A percentile compares a stretch with the other conserved stretches of the same genome.
phyloP scores from a whole-genome alignment of 2,113 vertebrate genomes.

The Numida meleagris region DNA sequence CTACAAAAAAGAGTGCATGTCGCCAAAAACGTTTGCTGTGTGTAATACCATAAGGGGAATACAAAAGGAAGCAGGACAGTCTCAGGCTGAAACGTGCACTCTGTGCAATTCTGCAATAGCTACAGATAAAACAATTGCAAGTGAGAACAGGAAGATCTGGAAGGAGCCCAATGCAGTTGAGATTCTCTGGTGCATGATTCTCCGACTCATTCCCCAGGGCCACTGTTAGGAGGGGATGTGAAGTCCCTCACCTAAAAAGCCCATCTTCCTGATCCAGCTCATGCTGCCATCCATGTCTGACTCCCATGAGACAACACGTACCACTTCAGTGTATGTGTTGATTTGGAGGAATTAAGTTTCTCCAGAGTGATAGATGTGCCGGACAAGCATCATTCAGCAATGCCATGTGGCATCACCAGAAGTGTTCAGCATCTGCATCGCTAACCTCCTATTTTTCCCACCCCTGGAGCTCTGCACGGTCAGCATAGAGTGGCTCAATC shows the following conservation, averaged over 20 bases:
- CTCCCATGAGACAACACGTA: background rate
- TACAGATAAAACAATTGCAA: background rate
- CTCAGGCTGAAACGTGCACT: background rate
- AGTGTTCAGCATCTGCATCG: background rate
- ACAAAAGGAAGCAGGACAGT: background rate
- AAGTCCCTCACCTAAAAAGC: background rate
- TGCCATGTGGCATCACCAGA: background rate
- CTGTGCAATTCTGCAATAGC: background rate
- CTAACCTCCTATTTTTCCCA: background rate
- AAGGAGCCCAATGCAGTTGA: background rate
- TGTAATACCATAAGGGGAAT: background rate
- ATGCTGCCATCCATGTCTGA: background rate
- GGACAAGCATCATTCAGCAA: background rate
- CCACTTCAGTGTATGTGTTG: background rate
- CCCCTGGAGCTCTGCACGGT: background rate
- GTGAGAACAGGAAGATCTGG: background rate
- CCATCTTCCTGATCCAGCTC: background rate
- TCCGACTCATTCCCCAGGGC: background rate
- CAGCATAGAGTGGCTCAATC: background rate
- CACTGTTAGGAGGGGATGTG: background rate
- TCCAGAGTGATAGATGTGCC: background rate
- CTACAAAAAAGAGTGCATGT: accelerated
- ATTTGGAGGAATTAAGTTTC: background rate
- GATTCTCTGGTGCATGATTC: accelerated
- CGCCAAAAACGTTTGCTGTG: background rate